phyloP scores from a whole-genome alignment of 2,797 vertebrate genomes.

The Otolemur crassicaudatus region DNA sequence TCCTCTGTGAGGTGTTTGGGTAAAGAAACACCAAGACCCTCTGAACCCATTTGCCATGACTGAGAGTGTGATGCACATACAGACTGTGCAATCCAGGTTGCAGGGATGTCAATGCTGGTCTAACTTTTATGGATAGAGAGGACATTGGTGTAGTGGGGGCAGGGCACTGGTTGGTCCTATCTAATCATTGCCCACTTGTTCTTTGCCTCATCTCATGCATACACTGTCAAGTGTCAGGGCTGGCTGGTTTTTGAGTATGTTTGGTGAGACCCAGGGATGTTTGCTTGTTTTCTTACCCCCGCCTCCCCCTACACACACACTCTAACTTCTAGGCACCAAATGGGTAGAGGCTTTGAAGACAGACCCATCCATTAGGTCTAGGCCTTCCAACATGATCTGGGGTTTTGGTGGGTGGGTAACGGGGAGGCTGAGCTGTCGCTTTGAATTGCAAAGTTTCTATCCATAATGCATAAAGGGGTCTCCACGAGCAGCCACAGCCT shows the following conservation, averaged over 20 bases:
- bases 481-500: conserved; percentile 67
- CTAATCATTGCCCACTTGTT: background rate
- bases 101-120: background rate
- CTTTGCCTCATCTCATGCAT: background rate
- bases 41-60: background rate
- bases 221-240: background rate
- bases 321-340: background rate
- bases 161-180: no score
- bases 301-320: background rate
- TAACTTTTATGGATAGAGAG: background rate
- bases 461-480: conserved; percentile 87
- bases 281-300: background rate
- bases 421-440: conserved; percentile 74
- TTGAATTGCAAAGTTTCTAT: conserved; percentile 86
- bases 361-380: background rate
- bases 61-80: rapidly evolving
- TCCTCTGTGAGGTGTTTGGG: background rate
- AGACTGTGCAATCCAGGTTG: background rate
- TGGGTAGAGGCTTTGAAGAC: background rate
- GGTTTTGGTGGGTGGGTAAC: background rate
- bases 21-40: background rate
- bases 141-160: background rate
- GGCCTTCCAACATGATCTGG: conserved; percentile 38
- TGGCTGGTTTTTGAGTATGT: background rate
- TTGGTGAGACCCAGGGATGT: background rate